These are phyloP conservation scores for Tarsius wallacei DNA, from an alignment of 2,797 vertebrate species.

Conservation along the genomic window DNA sequence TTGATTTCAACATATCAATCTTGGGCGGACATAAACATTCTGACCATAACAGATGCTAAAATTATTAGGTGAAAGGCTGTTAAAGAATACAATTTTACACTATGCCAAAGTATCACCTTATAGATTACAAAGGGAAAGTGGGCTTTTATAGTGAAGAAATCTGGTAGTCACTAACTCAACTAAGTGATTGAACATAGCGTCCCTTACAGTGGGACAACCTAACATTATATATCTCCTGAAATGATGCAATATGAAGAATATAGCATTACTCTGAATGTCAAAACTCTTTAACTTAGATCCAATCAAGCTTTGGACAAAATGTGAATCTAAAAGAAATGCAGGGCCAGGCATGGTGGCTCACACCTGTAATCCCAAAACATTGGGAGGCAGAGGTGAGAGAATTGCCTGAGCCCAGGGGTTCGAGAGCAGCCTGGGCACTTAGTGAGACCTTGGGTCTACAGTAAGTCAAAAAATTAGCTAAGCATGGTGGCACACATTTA, in stretches of 20 bases:
- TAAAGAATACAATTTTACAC: background rate
- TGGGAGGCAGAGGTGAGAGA: too few species aligned
- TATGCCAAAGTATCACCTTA: background rate
- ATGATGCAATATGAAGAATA: background rate
- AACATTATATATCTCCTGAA: background rate
- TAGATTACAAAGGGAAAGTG: background rate
- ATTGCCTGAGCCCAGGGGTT: too few species aligned
- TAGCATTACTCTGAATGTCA: background rate
- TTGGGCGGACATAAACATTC: background rate
- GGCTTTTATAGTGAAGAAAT: background rate
- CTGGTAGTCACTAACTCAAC: background rate
- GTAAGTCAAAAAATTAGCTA: too few species aligned
- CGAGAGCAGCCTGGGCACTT: too few species aligned
- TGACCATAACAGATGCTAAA: background rate
- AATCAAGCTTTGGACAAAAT: background rate
- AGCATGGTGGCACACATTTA: too few species aligned
- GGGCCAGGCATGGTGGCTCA: too few species aligned
- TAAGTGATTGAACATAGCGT: background rate
- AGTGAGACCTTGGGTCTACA: too few species aligned
- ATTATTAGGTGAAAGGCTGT: background rate
- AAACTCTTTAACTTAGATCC: background rate
- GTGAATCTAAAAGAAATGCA: background rate
- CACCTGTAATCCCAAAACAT: too few species aligned
- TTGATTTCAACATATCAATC: background rate
- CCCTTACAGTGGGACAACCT: background rate